Evolutionary conservation across 1,140 invertebrate species (phyloP).

Genomic region (Ridgeia piscesae): DNA sequence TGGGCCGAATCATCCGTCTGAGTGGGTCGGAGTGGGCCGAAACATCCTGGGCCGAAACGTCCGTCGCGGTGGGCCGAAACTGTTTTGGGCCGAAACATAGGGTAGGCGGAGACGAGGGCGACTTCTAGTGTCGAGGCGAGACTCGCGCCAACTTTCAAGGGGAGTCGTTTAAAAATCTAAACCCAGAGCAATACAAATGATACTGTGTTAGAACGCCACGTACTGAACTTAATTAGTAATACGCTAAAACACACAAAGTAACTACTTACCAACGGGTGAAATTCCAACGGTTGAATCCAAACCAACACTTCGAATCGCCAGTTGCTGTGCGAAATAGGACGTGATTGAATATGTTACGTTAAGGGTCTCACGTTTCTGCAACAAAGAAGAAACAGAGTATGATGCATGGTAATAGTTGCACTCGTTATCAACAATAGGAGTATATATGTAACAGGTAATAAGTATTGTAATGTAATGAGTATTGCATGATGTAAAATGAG

Average conservation of each 20-base stretch:
- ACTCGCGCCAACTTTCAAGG: no score
- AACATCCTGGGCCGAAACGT: no score
- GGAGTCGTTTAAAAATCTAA: no score
- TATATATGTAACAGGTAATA: background rate
- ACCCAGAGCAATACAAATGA: no score
- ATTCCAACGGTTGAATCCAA: background rate
- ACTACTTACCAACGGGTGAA: background rate
- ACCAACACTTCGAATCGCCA: background rate
- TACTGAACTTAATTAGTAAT: no score
- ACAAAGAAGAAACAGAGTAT: background rate
- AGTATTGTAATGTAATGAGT: background rate
- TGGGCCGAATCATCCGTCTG: no score
- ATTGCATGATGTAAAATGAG: background rate
- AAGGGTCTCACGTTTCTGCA: background rate
- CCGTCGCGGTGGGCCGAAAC: no score
- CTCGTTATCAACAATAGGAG: background rate
- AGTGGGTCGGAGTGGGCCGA: no score
- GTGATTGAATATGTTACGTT: background rate
- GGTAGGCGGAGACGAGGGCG: no score
- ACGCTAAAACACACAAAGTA: background rate
- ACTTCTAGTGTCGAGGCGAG: no score
- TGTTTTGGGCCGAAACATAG: no score
- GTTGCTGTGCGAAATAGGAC: background rate
- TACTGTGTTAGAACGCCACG: no score
- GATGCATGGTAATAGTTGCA: background rate